Base-by-base conservation (phyloP, 1,140 invertebrate species). In the Globodera rostochiensis region DNA sequence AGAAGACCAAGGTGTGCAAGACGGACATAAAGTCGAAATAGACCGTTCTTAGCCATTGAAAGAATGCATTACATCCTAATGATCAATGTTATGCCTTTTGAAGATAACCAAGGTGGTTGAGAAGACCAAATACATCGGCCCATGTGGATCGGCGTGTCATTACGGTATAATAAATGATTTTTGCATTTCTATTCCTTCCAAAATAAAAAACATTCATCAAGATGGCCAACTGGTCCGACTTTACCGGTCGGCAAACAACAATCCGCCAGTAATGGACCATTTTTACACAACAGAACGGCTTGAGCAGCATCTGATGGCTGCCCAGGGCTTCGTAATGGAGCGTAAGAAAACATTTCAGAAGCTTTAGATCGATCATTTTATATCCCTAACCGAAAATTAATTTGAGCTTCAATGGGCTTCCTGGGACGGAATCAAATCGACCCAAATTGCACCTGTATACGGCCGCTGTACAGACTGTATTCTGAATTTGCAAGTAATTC, bases 211-310 rank as follows among this genome's bases (percentile, higher is more conserved):
- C 15, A 53, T 21, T 73, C 8, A 15, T 19, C n/a, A 15, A 49
- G 46, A 53, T 85, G 86, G 86, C 36, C 74, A 81, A 25, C 25
- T 87, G n/a, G 46, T 73, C 8, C 85, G 73, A 21, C 53, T 88
- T 8, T 85, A 79, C 50, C 83, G 85, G 4, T 81, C 83, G 11
- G 86, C 82, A 64, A 88, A 88, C 60, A 79, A 86, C 64, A 80
- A 88, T 46, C 46, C 83, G 6, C 78, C 79, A 50, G 77, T 86
- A 8, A 87, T 80, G 21, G 83, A 86, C 69, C 86, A 86, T 75
- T 88, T 87, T 50, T 88, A 88, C 79, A 88, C 86, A 19, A 85
- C 86, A 13, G 86, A 87, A 64, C 60, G 83, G 13, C 64, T 86
- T 13, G 86, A 88, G 60, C 82, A 85, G 53, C 77, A 86, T 49